Conservation (phyloP, 2,888 invertebrate genomes). For the Troglohyphantes excavatus region DNA sequence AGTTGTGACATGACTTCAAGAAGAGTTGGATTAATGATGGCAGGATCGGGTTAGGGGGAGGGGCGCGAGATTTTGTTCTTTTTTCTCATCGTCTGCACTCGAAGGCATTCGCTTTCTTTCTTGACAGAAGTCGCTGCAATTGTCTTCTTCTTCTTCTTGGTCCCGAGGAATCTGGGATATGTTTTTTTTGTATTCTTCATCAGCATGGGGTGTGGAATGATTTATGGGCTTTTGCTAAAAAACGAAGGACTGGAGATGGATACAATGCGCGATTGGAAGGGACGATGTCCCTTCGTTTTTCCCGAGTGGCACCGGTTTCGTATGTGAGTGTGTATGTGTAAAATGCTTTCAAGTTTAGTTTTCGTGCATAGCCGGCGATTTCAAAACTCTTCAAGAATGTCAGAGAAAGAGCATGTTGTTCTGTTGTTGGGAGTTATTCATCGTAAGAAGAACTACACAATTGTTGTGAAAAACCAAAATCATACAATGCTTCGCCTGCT, state of each 20-base stretch:
- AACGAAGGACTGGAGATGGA: not conserved
- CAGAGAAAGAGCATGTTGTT: too few relatives aligned
- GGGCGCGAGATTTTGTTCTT: conserved; percentile 56
- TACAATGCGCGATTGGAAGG: not conserved
- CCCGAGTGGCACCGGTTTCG: too few relatives aligned
- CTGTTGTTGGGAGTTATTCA: too few relatives aligned
- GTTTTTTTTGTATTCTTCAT: conserved; percentile 21
- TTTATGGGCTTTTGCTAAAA: conserved; percentile 26
- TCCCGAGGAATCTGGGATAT: conserved; percentile 27
- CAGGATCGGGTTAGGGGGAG: conserved; percentile 71
- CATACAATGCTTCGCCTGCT: too few relatives aligned
- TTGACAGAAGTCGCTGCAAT: conserved; percentile 47
- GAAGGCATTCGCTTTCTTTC: conserved; percentile 39
- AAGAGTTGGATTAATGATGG: conserved; percentile 75
- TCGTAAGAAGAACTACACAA: too few relatives aligned
- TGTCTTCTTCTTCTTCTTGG: conserved; percentile 48
- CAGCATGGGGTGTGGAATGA: conserved; percentile 59
- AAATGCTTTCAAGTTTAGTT: too few relatives aligned
- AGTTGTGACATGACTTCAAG: conserved; percentile 76
- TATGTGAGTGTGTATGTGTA: not conserved
- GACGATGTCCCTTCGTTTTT: not conserved
- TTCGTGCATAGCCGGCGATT: too few relatives aligned
- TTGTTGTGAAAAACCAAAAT: too few relatives aligned
- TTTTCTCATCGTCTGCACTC: conserved; percentile 18
- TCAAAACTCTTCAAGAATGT: too few relatives aligned